These are phyloP conservation scores for Dipus sagitta DNA, from an alignment of 2,797 vertebrate species.

Conservation along the genomic window DNA sequence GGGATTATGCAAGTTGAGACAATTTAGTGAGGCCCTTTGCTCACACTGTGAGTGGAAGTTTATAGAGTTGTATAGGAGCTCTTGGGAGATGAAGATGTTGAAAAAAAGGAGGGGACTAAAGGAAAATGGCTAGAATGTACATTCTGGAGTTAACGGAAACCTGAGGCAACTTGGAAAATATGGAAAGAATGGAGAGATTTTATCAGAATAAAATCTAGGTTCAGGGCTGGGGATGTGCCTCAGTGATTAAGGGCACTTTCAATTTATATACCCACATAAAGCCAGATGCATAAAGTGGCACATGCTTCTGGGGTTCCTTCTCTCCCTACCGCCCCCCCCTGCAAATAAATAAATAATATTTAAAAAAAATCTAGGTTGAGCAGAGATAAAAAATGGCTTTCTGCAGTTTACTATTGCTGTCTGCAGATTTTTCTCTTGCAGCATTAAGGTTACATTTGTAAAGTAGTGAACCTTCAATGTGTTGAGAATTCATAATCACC, in stretches of 20 bases:
- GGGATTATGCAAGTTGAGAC: not conserved
- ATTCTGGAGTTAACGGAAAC: not conserved
- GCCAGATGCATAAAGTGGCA: too few relatives aligned
- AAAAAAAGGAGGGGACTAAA: not conserved
- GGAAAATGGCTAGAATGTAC: not conserved
- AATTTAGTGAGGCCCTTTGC: not conserved
- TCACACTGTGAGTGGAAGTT: not conserved
- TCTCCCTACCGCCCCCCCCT: too few relatives aligned
- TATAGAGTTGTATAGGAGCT: not conserved
- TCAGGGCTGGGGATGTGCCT: not conserved
- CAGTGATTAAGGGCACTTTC: too few relatives aligned
- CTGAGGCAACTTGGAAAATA: not conserved
- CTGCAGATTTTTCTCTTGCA: conserved; percentile 2
- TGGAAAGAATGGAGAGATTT: not conserved
- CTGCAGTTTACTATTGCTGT: not conserved
- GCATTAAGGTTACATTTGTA: conserved; percentile 44
- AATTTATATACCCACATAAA: too few relatives aligned
- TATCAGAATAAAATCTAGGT: not conserved
- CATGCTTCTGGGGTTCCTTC: too few relatives aligned
- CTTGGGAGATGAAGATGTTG: not conserved
- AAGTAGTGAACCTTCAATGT: not conserved
- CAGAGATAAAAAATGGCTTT: not conserved
- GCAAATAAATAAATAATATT: too few relatives aligned
- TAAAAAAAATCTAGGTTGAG: not conserved
- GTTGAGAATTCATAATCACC: not conserved